Percentiles rank a stretch among this genome's conserved stretches.
These are phyloP conservation scores for Lucinisca nassula DNA, from an alignment of 2,888 invertebrate genomes.

Conservation along the genomic window DNA sequence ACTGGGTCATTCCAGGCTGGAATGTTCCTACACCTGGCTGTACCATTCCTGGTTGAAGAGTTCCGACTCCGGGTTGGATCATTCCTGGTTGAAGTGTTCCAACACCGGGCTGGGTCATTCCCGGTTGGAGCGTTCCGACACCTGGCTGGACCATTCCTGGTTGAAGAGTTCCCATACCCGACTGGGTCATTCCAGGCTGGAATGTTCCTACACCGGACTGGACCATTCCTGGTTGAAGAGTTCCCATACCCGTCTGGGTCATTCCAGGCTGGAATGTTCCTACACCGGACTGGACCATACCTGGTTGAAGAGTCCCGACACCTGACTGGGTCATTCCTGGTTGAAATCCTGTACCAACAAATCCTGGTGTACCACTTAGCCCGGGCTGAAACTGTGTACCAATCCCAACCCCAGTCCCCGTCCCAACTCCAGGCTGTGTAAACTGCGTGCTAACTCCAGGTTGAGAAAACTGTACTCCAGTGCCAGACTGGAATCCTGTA, in stretches of 20 bases:
- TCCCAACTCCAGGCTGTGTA: neutral
- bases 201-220: neutral
- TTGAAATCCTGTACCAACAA: neutral
- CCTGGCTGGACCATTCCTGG: neutral
- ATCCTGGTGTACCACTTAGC: neutral
- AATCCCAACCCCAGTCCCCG: neutral
- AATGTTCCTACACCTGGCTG: slow-evolving; percentile 2
- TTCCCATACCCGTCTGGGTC: too few relatives aligned
- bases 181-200: neutral
- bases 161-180: neutral
- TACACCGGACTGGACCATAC: neutral
- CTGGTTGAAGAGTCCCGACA: neutral
- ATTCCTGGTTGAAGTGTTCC: neutral
- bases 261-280: neutral
- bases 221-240: neutral
- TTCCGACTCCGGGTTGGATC: neutral
- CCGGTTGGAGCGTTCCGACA: neutral
- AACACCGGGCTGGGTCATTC: neutral
- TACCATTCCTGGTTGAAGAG: neutral
- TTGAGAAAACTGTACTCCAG: neutral
- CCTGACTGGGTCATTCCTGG: neutral
- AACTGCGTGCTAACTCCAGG: neutral
- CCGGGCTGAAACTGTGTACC: neutral
- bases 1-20: neutral
- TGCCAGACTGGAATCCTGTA: neutral